phyloP scores from a whole-genome alignment of 2,888 invertebrate species.

The Hemaris fuciformis region DNA sequence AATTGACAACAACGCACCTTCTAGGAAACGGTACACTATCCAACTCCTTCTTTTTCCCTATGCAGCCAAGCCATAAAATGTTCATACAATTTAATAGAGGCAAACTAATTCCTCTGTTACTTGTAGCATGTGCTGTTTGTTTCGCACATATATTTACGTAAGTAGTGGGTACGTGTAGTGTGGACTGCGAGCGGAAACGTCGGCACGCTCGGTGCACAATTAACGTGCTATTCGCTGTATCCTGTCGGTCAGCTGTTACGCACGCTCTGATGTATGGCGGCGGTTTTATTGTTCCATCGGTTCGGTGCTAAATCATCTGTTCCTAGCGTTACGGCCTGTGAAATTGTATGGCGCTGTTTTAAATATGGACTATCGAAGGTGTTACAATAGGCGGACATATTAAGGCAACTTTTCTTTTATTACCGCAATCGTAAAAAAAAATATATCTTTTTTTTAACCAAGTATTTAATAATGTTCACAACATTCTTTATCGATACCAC shows the following conservation, averaged over 20 bases:
- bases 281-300: background rate
- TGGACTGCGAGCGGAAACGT: constrained; percentile 47
- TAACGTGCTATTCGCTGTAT: constrained; percentile 55
- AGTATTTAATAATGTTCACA: too few relatives aligned
- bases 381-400: too few relatives aligned
- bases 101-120: background rate
- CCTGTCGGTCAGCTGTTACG: constrained; percentile 36
- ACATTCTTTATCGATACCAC: too few relatives aligned
- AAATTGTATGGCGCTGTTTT: background rate
- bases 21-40: too few relatives aligned
- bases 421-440: too few relatives aligned
- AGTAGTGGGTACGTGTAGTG: constrained; percentile 9
- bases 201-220: constrained; percentile 47
- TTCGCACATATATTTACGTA: background rate
- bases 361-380: background rate
- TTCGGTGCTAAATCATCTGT: background rate
- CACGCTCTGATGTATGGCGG: background rate
- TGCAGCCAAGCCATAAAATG: too few relatives aligned
- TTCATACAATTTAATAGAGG: too few relatives aligned
- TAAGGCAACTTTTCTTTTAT: too few relatives aligned
- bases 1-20: too few relatives aligned
- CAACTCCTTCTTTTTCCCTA: too few relatives aligned
- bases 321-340: too few relatives aligned
- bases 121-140: background rate
- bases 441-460: too few relatives aligned